Evolutionary conservation across 2,797 vertebrate genomes (phyloP).

Genomic region (Sebastolobus alascanus): DNA sequence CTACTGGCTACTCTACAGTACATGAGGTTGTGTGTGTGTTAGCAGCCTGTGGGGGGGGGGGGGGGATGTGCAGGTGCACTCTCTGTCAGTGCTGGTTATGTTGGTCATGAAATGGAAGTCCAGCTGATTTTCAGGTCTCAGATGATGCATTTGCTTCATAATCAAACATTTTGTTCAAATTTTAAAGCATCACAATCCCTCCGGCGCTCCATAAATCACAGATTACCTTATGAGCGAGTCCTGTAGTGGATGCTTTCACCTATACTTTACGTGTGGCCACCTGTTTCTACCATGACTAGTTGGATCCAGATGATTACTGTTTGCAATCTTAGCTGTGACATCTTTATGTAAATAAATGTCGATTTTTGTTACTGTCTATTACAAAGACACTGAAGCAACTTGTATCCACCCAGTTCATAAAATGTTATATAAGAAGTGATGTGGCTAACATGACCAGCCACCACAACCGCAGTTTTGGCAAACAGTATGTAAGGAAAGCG

Average conservation of each 20-base stretch:
- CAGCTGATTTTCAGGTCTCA: slow-evolving; percentile 56
- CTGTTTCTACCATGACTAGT: neutral
- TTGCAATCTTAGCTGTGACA: slow-evolving; percentile 6
- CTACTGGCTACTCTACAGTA: neutral
- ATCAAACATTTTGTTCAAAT: slow-evolving; percentile 12
- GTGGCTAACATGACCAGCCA: neutral
- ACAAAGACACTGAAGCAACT: neutral
- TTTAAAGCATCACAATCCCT: slow-evolving; percentile 35
- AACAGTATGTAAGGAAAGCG: neutral
- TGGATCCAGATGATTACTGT: slow-evolving; percentile 10
- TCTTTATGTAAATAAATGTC: neutral
- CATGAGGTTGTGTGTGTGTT: slow-evolving; percentile 23
- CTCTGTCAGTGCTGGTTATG: slow-evolving; percentile 55
- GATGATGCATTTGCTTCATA: slow-evolving; percentile 26
- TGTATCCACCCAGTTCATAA: neutral
- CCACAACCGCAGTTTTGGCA: neutral
- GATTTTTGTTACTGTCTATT: neutral
- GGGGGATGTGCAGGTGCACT: slow-evolving; percentile 69
- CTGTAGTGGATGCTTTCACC: slow-evolving; percentile 8
- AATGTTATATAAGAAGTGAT: neutral
- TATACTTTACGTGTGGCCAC: slow-evolving; percentile 34
- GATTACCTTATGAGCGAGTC: slow-evolving; percentile 10
- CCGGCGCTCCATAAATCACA: slow-evolving; percentile 55
- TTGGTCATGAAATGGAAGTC: slow-evolving; percentile 45
- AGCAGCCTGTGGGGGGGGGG: slow-evolving; percentile 48